Evolutionary conservation across 2,888 invertebrate species (phyloP).

Genomic region (Cantharis lateralis): DNA sequence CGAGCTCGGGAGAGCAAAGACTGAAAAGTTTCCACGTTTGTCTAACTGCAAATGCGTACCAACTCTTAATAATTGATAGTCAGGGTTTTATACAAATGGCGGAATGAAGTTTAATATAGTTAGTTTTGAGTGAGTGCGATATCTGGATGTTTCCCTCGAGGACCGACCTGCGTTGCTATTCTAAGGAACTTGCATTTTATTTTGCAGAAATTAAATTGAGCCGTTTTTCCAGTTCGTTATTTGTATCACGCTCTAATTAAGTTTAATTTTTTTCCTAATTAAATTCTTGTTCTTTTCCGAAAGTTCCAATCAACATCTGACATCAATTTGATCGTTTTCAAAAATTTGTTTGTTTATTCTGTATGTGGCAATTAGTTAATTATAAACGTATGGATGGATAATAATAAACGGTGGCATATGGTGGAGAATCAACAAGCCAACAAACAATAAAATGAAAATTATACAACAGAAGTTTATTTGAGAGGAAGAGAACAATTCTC

Average conservation of each 20-base stretch:
- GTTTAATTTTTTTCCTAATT: background rate
- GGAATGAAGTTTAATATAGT: constrained; percentile 40
- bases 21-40: constrained; percentile 6
- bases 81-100: constrained; percentile 41
- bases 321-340: background rate
- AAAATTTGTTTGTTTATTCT: background rate
- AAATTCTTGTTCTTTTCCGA: background rate
- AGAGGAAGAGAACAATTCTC: constrained; percentile 44
- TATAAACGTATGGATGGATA: background rate
- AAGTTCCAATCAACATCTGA: background rate
- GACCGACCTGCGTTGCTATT: constrained; percentile 24
- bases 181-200: constrained; percentile 21
- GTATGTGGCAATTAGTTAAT: background rate
- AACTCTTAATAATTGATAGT: constrained; percentile 38
- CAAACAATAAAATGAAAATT: constrained; percentile 27
- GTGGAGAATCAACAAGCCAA: constrained; percentile 3
- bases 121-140: constrained; percentile 40
- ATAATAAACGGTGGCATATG: constrained; percentile 15
- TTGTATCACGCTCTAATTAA: background rate
- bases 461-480: constrained; percentile 26
- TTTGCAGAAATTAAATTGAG: constrained; percentile 13
- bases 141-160: constrained; percentile 37
- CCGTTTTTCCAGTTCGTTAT: background rate
- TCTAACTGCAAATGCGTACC: constrained; percentile 24
- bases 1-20: background rate